Evolutionary conservation across 2,113 vertebrate genomes (phyloP).

Genomic region (Lonchura striata): DNA sequence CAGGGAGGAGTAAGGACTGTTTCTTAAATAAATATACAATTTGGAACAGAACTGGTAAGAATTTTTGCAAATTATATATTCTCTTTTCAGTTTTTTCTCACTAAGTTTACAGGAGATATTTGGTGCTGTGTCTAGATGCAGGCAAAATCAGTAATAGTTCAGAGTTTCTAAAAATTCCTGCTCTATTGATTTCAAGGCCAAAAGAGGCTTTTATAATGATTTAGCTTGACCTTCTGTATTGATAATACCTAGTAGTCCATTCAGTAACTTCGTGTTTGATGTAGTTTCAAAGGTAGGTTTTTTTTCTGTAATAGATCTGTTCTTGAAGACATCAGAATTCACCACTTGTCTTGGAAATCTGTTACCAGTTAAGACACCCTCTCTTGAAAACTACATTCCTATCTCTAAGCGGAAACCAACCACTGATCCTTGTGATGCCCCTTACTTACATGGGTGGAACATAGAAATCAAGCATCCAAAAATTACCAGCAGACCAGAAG

Average conservation of each 20-base stretch:
- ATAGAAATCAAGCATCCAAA: background rate
- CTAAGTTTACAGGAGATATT: background rate
- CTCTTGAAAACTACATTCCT: background rate
- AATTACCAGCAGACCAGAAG: background rate
- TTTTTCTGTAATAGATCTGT: background rate
- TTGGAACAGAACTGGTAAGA: background rate
- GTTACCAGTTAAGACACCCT: background rate
- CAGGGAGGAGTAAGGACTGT: background rate
- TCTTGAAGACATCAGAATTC: background rate
- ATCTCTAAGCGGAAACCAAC: background rate
- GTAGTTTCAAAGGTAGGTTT: accelerated
- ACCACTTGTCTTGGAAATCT: background rate
- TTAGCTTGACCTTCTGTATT: background rate
- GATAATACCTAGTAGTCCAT: background rate
- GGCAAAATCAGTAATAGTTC: background rate
- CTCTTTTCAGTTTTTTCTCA: background rate
- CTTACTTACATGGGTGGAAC: background rate
- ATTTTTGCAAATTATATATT: background rate
- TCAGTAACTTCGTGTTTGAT: background rate
- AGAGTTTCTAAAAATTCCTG: background rate
- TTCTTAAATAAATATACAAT: background rate
- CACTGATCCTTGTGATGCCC: background rate
- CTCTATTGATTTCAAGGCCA: background rate
- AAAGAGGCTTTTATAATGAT: background rate
- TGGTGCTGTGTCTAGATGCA: background rate